Conservation (phyloP, 2,888 invertebrate species). For the Hemaris fuciformis region DNA sequence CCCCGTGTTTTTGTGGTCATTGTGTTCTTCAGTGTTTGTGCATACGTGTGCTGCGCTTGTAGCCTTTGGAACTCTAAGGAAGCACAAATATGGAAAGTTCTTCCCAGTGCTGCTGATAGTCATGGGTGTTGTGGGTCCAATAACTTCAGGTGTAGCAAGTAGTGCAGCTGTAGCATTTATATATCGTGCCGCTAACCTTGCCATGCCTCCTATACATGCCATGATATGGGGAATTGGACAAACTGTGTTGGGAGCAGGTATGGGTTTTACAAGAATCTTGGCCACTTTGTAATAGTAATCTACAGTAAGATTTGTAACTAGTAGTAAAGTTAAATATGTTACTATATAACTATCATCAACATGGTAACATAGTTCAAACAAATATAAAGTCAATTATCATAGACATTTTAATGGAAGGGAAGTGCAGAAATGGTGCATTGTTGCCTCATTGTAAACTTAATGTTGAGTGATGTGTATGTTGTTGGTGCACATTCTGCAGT, state of each 20-base stretch:
- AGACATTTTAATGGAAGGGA: constrained; percentile 43
- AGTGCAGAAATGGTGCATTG: constrained; percentile 45
- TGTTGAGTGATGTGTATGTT: constrained; percentile 9
- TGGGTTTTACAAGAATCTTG: constrained; percentile 95
- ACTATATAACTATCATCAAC: constrained; percentile 1
- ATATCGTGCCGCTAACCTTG: constrained; percentile 92
- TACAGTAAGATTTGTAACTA: not conserved
- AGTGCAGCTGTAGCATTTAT: constrained; percentile 97
- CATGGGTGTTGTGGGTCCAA: constrained; percentile 94
- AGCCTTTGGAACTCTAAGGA: constrained; percentile 94
- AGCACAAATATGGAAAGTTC: constrained; percentile 97
- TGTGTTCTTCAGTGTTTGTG: constrained; percentile 96
- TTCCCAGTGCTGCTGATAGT: constrained; percentile 93
- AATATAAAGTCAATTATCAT: constrained; percentile 58
- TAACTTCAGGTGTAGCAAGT: constrained; percentile 92
- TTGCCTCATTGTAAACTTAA: constrained; percentile 29
- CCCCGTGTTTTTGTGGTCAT: constrained; percentile 96
- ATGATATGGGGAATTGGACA: constrained; percentile 97
- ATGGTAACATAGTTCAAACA: constrained; percentile 32
- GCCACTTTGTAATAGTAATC: constrained; percentile 88
- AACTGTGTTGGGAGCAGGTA: constrained; percentile 92
- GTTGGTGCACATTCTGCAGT: constrained; percentile 19
- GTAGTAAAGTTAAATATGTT: constrained; percentile 18
- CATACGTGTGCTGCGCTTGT: constrained; percentile 95
- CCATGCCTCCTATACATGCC: constrained; percentile 95